These are phyloP conservation scores for Xenopus laevis DNA, from an alignment of 2,113 vertebrate species.

Conservation along the genomic window DNA sequence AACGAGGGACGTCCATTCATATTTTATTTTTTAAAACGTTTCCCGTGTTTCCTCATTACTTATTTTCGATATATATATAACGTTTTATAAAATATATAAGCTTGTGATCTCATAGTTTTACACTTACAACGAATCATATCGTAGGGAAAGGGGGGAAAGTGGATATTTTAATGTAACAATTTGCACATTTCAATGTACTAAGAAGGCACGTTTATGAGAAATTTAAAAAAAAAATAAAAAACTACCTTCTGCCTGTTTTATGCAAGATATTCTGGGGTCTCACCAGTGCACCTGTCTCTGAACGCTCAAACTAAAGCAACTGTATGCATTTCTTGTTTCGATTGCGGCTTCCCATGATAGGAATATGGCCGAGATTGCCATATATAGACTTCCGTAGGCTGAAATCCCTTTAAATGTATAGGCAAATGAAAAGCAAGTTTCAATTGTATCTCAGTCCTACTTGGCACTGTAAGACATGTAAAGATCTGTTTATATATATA, in stretches of 20 bases:
- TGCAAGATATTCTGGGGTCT: constrained; percentile 20
- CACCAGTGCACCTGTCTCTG: not conserved
- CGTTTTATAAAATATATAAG: constrained; percentile 62
- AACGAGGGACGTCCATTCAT: constrained; percentile 70
- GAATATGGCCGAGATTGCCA: too few relatives aligned
- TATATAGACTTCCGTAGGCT: too few relatives aligned
- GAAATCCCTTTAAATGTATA: too few relatives aligned
- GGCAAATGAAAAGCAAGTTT: too few relatives aligned
- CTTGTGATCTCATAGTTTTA: constrained; percentile 79
- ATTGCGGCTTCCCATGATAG: too few relatives aligned
- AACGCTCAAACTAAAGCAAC: too few relatives aligned
- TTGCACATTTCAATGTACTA: constrained; percentile 78
- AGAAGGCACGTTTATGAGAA: constrained; percentile 75
- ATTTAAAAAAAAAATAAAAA: constrained; percentile 59
- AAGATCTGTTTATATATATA: too few relatives aligned
- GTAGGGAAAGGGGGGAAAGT: constrained; percentile 69
- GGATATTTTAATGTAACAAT: constrained; percentile 72
- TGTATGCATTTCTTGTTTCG: too few relatives aligned
- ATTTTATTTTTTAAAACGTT: constrained; percentile 85
- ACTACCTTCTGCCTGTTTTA: constrained; percentile 55
- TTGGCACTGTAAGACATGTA: not conserved
- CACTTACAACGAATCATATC: constrained; percentile 78
- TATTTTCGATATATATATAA: constrained; percentile 56
- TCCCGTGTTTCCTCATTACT: constrained; percentile 74
- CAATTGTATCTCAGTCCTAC: not conserved